These are phyloP conservation scores for Pachycephus smyrnensis DNA, from an alignment of 2,888 invertebrate genomes.

Conservation along the genomic window DNA sequence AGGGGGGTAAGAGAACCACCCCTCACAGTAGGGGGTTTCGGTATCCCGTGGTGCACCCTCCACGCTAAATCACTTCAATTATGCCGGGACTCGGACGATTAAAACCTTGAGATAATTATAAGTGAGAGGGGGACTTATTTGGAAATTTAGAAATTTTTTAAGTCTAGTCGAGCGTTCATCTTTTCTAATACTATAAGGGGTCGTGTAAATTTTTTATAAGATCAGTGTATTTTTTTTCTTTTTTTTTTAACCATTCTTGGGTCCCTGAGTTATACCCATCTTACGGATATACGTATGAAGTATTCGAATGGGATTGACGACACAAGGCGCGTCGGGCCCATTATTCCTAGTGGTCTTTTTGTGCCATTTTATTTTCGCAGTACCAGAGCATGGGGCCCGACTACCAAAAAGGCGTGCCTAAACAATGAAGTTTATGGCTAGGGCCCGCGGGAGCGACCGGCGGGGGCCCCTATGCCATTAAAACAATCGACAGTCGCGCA, in stretches of 20 bases:
- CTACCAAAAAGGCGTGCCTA: slow-evolving; percentile 57
- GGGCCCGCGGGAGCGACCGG: slow-evolving; percentile 39
- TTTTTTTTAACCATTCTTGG: background rate
- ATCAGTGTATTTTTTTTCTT: too few relatives aligned
- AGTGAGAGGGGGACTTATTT: slow-evolving; percentile 19
- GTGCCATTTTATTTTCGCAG: slow-evolving; percentile 3
- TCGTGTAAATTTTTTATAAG: too few relatives aligned
- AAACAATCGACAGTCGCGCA: slow-evolving; percentile 57
- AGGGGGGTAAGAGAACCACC: slow-evolving; percentile 25
- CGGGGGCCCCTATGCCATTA: slow-evolving; percentile 49
- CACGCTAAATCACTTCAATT: slow-evolving; percentile 54
- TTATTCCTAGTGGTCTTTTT: background rate
- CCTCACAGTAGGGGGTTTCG: slow-evolving; percentile 44
- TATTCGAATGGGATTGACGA: background rate
- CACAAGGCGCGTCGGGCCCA: background rate
- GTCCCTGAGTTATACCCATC: background rate
- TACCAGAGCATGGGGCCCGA: slow-evolving; percentile 1
- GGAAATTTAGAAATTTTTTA: background rate
- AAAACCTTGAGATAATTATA: slow-evolving; percentile 51
- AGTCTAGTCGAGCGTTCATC: background rate
- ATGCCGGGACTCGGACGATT: slow-evolving; percentile 42
- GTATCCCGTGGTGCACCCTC: slow-evolving; percentile 48
- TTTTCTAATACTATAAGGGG: background rate
- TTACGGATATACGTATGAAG: background rate
- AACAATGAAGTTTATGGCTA: slow-evolving; percentile 64